Conservation (phyloP, 2,797 vertebrate genomes). For the Fistularia tabacaria region DNA sequence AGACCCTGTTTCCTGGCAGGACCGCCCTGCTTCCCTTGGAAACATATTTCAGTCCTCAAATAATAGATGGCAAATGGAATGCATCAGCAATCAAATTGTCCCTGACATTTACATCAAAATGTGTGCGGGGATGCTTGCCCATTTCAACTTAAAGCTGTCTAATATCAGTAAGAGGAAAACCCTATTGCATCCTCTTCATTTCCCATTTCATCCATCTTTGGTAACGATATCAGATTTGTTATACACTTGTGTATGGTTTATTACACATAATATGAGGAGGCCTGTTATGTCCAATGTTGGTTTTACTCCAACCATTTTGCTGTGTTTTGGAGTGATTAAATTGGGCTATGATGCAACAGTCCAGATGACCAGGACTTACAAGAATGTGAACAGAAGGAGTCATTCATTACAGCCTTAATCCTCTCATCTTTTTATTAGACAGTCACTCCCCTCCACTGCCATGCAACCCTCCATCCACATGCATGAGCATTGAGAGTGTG, state of each 20-base stretch:
- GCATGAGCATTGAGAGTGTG: slow-evolving; percentile 19
- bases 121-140: slow-evolving; percentile 3
- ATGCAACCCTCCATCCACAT: slow-evolving; percentile 26
- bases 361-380: slow-evolving; percentile 68
- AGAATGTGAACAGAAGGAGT: slow-evolving; percentile 63
- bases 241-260: slow-evolving; percentile 25
- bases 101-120: slow-evolving; percentile 39
- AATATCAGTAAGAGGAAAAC: too few relatives aligned
- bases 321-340: slow-evolving; percentile 65
- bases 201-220: slow-evolving; percentile 20
- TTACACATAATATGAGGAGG: slow-evolving; percentile 3
- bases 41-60: slow-evolving; percentile 17
- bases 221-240: slow-evolving; percentile 33
- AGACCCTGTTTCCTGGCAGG: slow-evolving; percentile 29
- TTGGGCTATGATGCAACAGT: slow-evolving; percentile 67
- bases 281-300: slow-evolving; percentile 5
- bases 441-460: slow-evolving; percentile 32
- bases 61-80: slow-evolving; percentile 16
- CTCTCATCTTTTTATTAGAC: slow-evolving; percentile 65
- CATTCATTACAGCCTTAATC: slow-evolving; percentile 63
- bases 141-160: too few relatives aligned
- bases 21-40: slow-evolving; percentile 20
- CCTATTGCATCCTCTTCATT: slow-evolving; percentile 5
- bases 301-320: slow-evolving; percentile 34
- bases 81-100: slow-evolving; percentile 23